Conservation (phyloP, 23 tunicate species). For the Trididemnum clinides region DNA sequence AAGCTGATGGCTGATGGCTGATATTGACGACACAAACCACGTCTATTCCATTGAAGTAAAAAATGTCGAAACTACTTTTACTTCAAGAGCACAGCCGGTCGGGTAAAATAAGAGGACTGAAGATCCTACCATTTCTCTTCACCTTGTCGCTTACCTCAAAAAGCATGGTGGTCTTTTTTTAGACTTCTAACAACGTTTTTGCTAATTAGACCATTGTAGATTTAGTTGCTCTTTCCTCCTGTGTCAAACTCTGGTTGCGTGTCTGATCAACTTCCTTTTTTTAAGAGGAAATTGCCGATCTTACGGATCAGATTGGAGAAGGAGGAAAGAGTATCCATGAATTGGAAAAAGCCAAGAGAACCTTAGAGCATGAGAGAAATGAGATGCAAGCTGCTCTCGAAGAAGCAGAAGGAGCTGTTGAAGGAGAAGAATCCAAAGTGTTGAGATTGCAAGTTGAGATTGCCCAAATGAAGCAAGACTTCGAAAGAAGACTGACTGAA, state of each 20-base stretch:
- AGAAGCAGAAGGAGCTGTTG: constrained; percentile 96
- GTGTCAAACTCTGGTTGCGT: not conserved
- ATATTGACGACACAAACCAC: too few relatives aligned
- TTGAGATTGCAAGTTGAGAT: constrained; percentile 87
- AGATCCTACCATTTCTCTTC: too few relatives aligned
- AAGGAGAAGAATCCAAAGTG: constrained; percentile 94
- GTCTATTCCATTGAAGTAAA: too few relatives aligned
- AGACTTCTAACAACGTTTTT: too few relatives aligned
- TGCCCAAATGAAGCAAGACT: constrained; percentile 92
- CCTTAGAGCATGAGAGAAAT: constrained; percentile 90
- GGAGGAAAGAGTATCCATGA: constrained; percentile 96
- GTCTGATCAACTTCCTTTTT: not conserved
- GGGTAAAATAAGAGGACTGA: too few relatives aligned
- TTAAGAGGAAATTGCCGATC: constrained; percentile 77
- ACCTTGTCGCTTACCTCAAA: too few relatives aligned
- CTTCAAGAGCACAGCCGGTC: too few relatives aligned
- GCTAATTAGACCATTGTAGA: too few relatives aligned
- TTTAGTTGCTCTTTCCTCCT: too few relatives aligned
- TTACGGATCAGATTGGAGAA: constrained; percentile 91
- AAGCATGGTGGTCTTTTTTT: too few relatives aligned
- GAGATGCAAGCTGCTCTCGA: constrained; percentile 93
- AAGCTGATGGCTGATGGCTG: too few relatives aligned
- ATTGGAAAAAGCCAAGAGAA: constrained; percentile 95
- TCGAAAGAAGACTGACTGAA: constrained; percentile 90
- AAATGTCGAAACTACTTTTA: too few relatives aligned